These are phyloP conservation scores for Synaphobranchus kaupii DNA, from an alignment of 2,797 vertebrate species.

Conservation along the genomic window DNA sequence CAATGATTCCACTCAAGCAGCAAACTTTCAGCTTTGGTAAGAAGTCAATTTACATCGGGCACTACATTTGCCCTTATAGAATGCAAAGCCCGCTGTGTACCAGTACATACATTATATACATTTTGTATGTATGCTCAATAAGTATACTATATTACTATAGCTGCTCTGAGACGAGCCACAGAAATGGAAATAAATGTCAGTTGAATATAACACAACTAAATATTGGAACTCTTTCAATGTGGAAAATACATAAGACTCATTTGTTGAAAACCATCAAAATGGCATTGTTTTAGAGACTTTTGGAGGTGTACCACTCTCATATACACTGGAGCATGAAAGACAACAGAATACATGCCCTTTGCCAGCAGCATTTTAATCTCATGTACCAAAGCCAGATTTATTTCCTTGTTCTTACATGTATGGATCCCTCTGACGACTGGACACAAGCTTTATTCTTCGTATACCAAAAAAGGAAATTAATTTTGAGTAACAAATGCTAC, in stretches of 20 bases:
- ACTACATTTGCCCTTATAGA: not conserved
- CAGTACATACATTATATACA: constrained; percentile 45
- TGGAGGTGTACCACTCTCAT: not conserved
- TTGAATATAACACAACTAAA: constrained; percentile 22
- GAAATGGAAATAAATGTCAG: constrained; percentile 21
- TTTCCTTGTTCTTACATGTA: not conserved
- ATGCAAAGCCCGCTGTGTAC: constrained; percentile 7
- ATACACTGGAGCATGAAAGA: not conserved
- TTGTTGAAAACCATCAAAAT: not conserved
- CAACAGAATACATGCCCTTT: not conserved
- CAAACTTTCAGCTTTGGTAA: constrained; percentile 95
- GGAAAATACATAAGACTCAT: not conserved
- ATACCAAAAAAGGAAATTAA: constrained; percentile 7
- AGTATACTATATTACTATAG: not conserved
- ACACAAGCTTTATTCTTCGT: not conserved
- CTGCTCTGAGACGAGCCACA: not conserved
- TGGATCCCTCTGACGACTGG: not conserved
- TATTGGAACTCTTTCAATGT: not conserved
- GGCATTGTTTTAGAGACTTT: not conserved
- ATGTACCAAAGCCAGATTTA: not conserved
- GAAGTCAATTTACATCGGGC: constrained; percentile 46
- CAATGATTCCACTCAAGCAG: constrained; percentile 93
- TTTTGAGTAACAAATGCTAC: not conserved
- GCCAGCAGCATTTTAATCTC: not conserved
- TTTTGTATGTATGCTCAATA: constrained; percentile 15